Base-by-base conservation (phyloP, 2,797 vertebrate species). In the Syngnathus acus region DNA sequence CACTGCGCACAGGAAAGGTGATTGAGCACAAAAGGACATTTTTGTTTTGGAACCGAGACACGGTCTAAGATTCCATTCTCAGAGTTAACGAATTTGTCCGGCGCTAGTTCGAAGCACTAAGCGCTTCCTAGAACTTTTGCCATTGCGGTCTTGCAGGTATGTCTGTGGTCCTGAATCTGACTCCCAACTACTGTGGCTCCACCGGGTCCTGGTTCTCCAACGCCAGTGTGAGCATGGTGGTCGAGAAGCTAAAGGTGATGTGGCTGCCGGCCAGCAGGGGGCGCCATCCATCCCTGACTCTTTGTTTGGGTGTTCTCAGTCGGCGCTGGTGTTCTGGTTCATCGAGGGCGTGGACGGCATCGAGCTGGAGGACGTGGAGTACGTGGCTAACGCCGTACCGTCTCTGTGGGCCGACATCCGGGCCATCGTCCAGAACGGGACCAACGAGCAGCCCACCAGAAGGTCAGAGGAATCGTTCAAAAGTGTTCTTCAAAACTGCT, bases 121-220 rank as follows among this genome's bases (percentile, higher is more conserved):
- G 40, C 40, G 40, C 5, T 21, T n/a, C 53, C 2, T n/a, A 9
- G 55, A 23, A n/a, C 11, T 39, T 39, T 60, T 39, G 14, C 37
- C 10, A 10, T 42, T 19, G 61, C 11, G 23, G 37, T 16, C 10
- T 7, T 71, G 26, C 65, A 96, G 95, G 89, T 57, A 88, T 95
- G 39, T 84, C 55, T 16, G 84, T 96, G 63, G 80, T 95, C 72
- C 78, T 95, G 82, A 94, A 95, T 68, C 82, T 96, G 69, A 95
- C 92, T 21, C 95, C 94, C 1, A 95, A 94, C 84, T 95, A 95
- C 40, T 77, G 4, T 9, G 89, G 93, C 7, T 51, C 70, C 0
- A 62, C 68, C 16, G 76, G 82, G 55, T 77, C 85, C 0, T 95
- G 94, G 94, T 95, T 93, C 76, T 75, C 78, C 38, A 83, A 79